Evolutionary conservation across 2,797 vertebrate genomes (phyloP).

Genomic region (Schizopygopsis pylzovi): DNA sequence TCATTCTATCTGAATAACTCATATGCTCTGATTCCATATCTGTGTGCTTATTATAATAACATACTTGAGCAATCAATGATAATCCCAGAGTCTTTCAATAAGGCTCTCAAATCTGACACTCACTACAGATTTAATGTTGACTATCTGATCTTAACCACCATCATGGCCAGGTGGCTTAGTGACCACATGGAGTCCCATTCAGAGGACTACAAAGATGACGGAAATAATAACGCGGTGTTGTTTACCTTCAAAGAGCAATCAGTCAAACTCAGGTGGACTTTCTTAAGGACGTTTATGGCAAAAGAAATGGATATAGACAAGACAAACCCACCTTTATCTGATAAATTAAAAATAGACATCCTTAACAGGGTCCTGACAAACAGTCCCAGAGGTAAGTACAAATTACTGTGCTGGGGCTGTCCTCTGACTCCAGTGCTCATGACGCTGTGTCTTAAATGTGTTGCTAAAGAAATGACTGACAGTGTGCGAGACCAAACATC

Average conservation of each 20-base stretch:
- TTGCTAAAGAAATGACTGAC: too few relatives aligned
- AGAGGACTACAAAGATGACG: neutral
- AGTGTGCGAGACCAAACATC: too few relatives aligned
- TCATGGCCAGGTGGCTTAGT: constrained; percentile 4
- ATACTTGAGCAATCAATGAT: neutral
- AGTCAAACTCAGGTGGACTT: neutral
- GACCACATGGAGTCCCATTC: constrained; percentile 15
- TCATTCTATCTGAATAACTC: constrained; percentile 1
- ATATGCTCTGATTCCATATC: neutral
- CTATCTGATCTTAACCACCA: constrained; percentile 32
- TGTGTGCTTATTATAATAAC: constrained; percentile 13
- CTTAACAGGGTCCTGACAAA: neutral
- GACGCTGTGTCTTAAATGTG: too few relatives aligned
- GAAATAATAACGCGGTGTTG: neutral
- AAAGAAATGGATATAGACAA: neutral
- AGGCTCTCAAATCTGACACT: neutral
- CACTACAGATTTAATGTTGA: constrained; percentile 6
- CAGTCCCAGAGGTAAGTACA: neutral
- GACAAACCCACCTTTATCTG: too few relatives aligned
- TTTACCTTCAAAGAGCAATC: neutral
- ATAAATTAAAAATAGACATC: neutral
- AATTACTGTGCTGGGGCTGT: neutral
- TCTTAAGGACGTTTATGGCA: neutral
- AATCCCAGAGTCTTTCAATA: neutral
- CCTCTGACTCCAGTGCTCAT: too few relatives aligned